Evolutionary conservation across 2,888 invertebrate species (phyloP).

Genomic region (Pseudococcus viburni): DNA sequence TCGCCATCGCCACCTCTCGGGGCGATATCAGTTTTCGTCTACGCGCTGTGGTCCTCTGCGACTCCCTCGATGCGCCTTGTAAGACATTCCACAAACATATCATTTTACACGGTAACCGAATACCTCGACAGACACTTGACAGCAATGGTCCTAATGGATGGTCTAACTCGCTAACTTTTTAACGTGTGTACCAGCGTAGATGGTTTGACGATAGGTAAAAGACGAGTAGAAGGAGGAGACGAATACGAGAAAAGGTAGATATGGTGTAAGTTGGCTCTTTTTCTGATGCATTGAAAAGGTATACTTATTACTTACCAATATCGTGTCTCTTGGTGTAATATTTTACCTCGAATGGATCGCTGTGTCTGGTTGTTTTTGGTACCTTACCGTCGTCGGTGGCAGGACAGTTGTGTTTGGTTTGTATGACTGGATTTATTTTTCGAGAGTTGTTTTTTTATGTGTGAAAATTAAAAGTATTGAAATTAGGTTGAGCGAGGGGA

Average conservation of each 20-base stretch:
- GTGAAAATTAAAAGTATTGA: no score
- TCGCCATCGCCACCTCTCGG: conserved; percentile 17
- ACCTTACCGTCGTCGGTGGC: no score
- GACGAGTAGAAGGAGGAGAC: background rate
- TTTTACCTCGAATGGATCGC: background rate
- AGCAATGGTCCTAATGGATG: conserved; percentile 57
- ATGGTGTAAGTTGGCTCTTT: background rate
- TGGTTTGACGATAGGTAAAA: background rate
- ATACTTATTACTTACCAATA: background rate
- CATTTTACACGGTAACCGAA: conserved; percentile 54
- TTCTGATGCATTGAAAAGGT: background rate
- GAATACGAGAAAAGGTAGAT: background rate
- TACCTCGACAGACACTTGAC: conserved; percentile 57
- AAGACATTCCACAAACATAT: conserved; percentile 56
- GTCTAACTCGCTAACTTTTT: conserved; percentile 48
- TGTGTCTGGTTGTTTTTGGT: no score
- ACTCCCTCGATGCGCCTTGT: conserved; percentile 46
- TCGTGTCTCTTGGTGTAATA: conserved; percentile 8
- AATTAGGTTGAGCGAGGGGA: no score
- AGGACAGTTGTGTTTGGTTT: no score
- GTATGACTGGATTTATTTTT: no score
- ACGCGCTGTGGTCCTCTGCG: conserved; percentile 33
- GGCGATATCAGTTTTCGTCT: conserved; percentile 51
- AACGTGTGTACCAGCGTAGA: background rate
- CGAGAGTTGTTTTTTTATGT: no score